Base-by-base conservation (phyloP, 2,888 invertebrate species). In the Augiades crinisus region DNA sequence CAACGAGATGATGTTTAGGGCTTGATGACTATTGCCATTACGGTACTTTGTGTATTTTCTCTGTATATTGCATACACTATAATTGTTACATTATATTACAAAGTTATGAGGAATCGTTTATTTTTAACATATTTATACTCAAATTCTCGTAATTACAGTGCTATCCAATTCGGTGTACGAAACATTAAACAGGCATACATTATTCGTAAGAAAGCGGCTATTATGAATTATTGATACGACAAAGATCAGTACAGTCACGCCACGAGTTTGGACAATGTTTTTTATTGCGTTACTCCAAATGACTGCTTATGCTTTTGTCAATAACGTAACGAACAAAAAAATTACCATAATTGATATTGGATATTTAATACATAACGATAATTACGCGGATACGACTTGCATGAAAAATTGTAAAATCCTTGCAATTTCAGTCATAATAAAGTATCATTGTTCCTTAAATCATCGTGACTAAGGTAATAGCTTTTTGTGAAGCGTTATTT, bases 171-270 rank as follows among this genome's bases (percentile, higher is more conserved):
- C 8, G 22, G 8, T 38, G 10, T 24, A 5, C n/a, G 2, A 27
- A 27, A 10, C 27, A 27, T 10, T n/a, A 10, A 27, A 27, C 27
- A 27, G 4, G 19, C 13, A 19, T 47, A 47, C 36, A 53, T 52
- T 51, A 45, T 46, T 44, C 46, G 40, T 45, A 59, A 59, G 64
- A 65, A 65, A 63, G 62, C 59, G 58, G 54, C 34, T 45, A 31
- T 50, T 51, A 58, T 63, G 57, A 56, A 59, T 59, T 61, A 57
- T 56, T 60, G 56, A 61, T 53, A 43, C 36, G 31, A 33, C 34
- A 53, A 57, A 54, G 55, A 36, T 47, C 50, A 22, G 51, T 37
- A n/a, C n/a, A 56, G 57, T 52, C 56, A 61, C 58, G 61, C 62
- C 43, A 61, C 13, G 41, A 43, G 43, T 31, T 43, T 31, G 19